Percentiles rank a stretch among this genome's conserved stretches.
phyloP scores from a whole-genome alignment of 2,888 invertebrate genomes.

The Tridacna gigas region DNA sequence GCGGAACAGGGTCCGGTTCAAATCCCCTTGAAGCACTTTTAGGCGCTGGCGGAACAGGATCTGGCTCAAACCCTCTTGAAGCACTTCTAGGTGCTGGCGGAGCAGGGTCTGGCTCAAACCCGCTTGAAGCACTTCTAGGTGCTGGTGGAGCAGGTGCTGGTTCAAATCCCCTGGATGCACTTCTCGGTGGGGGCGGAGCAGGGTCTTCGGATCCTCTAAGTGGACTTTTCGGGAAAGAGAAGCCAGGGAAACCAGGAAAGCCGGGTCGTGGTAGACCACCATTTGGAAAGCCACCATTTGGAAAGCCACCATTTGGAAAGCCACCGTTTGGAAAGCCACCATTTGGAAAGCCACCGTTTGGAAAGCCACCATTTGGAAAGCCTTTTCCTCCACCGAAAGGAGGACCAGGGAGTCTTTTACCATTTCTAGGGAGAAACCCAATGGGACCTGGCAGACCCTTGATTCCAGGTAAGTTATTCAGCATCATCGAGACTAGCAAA shows the following conservation, averaged over 20 bases:
- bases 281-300: too few relatives aligned
- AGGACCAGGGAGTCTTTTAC: slow-evolving; percentile 18
- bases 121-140: neutral
- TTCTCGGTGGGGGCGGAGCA: neutral
- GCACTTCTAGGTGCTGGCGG: neutral
- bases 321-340: neutral
- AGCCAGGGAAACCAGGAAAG: neutral
- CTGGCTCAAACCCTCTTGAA: neutral
- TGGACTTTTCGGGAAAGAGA: slow-evolving; percentile 17
- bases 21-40: neutral
- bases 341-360: neutral
- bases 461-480: slow-evolving; percentile 34
- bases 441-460: slow-evolving; percentile 51
- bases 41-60: neutral
- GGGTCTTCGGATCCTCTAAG: neutral
- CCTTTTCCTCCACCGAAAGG: neutral
- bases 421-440: slow-evolving; percentile 38
- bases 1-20: neutral
- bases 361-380: too few relatives aligned
- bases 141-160: neutral
- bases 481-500: neutral
- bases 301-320: too few relatives aligned
- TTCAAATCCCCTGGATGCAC: neutral
- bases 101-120: neutral
- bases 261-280: neutral